Evolutionary conservation across 2,797 vertebrate genomes (phyloP).

Genomic region (Alosa sapidissima): DNA sequence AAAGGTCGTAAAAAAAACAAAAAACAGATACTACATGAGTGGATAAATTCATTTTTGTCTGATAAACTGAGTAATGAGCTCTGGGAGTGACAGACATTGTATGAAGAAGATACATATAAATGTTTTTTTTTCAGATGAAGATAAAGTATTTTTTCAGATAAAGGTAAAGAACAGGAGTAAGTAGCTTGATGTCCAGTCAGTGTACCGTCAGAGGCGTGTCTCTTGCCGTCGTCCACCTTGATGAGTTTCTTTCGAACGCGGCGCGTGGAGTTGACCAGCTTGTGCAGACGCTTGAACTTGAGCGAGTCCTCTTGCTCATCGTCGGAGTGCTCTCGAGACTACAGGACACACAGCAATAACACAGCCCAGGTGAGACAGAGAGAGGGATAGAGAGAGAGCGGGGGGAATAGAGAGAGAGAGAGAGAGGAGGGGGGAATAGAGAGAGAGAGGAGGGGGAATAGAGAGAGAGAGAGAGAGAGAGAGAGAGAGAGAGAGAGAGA

Average conservation of each 20-base stretch:
- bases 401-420: constrained; percentile 51
- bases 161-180: too few species aligned
- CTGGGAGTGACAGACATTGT: too few species aligned
- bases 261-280: constrained; percentile 96
- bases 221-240: constrained; percentile 95
- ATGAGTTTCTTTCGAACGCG: constrained; percentile 96
- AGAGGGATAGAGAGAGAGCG: background rate
- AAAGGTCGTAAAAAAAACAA: background rate
- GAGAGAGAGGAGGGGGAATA: too few species aligned
- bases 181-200: background rate
- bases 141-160: too few species aligned
- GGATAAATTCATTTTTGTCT: too few species aligned
- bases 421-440: too few species aligned
- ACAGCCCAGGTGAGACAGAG: background rate
- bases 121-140: too few species aligned
- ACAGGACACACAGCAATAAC: constrained; percentile 56
- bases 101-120: too few species aligned
- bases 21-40: background rate
- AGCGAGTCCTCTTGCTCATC: constrained; percentile 97
- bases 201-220: constrained; percentile 89
- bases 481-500: background rate
- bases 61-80: too few species aligned
- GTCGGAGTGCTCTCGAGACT: constrained; percentile 97
- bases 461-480: background rate
- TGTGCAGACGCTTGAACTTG: constrained; percentile 97